Percentiles rank a stretch among this genome's conserved stretches.
These are phyloP conservation scores for Epizoanthus rinbou DNA, from an alignment of 92 coral and sea anemone genomes.

Conservation along the genomic window DNA sequence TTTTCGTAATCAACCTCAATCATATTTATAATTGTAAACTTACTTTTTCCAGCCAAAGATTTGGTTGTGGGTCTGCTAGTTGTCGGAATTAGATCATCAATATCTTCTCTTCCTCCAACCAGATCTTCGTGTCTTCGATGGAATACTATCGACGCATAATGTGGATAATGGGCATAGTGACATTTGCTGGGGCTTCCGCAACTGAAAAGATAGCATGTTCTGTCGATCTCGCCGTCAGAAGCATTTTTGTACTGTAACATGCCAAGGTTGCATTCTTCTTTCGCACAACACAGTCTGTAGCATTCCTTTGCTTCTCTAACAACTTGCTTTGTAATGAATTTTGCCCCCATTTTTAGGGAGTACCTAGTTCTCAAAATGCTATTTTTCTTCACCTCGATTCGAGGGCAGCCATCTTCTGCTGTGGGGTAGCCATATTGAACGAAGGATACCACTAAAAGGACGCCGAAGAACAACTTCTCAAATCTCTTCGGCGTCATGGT, in stretches of 20 bases:
- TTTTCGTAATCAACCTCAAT: neutral
- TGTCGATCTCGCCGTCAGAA: constrained; percentile 30
- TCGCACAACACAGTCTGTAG: constrained; percentile 23
- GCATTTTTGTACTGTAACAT: constrained; percentile 14
- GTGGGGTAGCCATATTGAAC: constrained; percentile 41
- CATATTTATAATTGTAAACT: neutral
- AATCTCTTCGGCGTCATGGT: constrained; percentile 43
- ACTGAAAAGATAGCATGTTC: constrained; percentile 34
- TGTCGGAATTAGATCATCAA: neutral
- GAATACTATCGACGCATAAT: constrained; percentile 32
- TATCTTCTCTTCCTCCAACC: constrained; percentile 26
- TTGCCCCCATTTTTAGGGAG: constrained; percentile 31
- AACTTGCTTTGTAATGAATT: neutral
- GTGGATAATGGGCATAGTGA: constrained; percentile 6
- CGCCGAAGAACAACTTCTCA: constrained; percentile 31
- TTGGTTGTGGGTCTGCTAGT: constrained; percentile 20
- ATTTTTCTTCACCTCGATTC: constrained; percentile 20
- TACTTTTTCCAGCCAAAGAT: constrained; percentile 39
- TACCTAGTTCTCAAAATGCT: constrained; percentile 35
- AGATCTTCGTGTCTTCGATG: neutral
- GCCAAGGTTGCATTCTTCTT: constrained; percentile 21
- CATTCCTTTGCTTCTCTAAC: constrained; percentile 5
- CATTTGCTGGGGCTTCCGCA: constrained; percentile 42
- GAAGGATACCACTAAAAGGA: constrained; percentile 14
- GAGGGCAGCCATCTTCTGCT: constrained; percentile 39